Evolutionary conservation across 2,797 vertebrate species (phyloP).

Genomic region (Ciconia nigra): DNA sequence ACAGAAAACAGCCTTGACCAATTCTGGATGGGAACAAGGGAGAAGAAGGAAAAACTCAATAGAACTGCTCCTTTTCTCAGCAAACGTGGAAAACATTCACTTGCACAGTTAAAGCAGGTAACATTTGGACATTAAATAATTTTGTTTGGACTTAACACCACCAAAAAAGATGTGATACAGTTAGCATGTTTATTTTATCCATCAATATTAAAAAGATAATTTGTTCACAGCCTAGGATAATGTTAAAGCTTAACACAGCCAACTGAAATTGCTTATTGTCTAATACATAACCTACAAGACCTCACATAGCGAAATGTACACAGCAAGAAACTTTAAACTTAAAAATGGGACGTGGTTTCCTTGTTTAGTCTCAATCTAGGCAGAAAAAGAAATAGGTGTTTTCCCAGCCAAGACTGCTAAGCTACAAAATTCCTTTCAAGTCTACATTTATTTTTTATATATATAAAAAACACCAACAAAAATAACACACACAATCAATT

Average conservation of each 20-base stretch:
- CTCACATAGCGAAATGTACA: not conserved
- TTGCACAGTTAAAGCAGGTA: not conserved
- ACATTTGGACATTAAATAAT: not conserved
- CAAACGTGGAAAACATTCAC: not conserved
- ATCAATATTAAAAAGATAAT: not conserved
- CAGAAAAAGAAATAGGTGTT: not conserved
- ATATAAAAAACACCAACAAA: not conserved
- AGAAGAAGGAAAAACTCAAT: not conserved
- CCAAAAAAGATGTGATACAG: not conserved
- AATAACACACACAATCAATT: not conserved
- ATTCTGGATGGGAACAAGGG: not conserved
- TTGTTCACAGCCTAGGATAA: not conserved
- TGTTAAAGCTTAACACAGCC: not conserved
- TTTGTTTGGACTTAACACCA: not conserved
- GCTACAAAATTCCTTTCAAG: not conserved
- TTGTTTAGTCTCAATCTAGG: not conserved
- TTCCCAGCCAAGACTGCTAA: not conserved
- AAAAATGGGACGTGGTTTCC: not conserved
- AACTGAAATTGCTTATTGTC: not conserved
- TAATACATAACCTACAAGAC: not conserved
- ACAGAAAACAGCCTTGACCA: not conserved
- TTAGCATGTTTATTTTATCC: not conserved
- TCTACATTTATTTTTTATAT: not conserved
- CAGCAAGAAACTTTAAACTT: not conserved
- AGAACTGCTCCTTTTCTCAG: not conserved